Evolutionary conservation across 2,797 vertebrate genomes (phyloP), one percentile per base, ranked within the genome.

Genomic region (Mus minutoides): DNA sequence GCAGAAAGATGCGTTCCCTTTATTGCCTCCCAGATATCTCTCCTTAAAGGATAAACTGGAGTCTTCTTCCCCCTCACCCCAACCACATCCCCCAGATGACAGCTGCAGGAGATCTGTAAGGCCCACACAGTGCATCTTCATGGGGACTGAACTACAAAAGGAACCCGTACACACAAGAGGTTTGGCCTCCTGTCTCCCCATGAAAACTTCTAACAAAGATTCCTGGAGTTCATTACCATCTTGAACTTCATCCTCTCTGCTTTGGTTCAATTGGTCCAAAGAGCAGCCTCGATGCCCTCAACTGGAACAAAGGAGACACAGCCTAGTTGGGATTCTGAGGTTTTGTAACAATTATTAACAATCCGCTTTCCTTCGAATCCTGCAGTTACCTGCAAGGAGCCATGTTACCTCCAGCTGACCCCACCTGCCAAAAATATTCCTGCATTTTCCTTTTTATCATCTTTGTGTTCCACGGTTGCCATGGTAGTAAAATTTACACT

Each of bases 401-500:
- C n/a, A 4, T 9, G 76, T 96, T 95, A 97, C 95, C 96, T 97
- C 88, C 71, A 26, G 86, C 91, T 96, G 96, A 97, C 93, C 96
- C 79, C 75, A 76, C 91, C 90, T 96, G 95, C 97, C 97, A 95
- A 97, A 97, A 97, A 96, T 97, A 97, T 29, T 40, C 90, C 93
- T 84, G 75, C 52, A 37, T 96, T 95, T 96, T 97, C 91, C 40
- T 90, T 87, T 95, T 95, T 92, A 95, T 94, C 95, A 80, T 97
- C 97, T 94, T 86, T 91, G 93, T 95, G 90, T 82, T 94, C 84
- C 86, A 92, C 94, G 79, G 97, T 97, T 97, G 96, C 97, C 97
- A 97, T 97, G 97, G 97, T 80, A 97, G 96, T 97, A 89, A 97
- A 96, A 97, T 96, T 95, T 94, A 97, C 93, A 94, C 96, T 94